These are phyloP conservation scores for Aldabrachelys gigantea DNA, from an alignment of 2,113 vertebrate genomes.

Conservation along the genomic window DNA sequence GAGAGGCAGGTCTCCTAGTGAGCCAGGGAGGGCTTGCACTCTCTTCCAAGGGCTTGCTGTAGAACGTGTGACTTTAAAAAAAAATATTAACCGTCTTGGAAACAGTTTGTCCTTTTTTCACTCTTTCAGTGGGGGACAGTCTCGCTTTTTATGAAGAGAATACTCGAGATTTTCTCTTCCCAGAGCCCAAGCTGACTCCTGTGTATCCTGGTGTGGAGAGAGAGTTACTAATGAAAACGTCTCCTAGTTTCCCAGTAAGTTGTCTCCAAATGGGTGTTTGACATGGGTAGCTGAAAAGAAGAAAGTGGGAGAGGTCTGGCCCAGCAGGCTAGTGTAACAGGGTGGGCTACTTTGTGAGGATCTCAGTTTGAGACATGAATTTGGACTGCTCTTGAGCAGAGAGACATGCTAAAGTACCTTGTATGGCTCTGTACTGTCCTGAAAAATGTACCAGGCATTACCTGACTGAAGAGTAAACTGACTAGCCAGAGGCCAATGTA, in stretches of 20 bases:
- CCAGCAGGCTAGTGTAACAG: background rate
- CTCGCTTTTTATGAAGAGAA: conserved; percentile 82
- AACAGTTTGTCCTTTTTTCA: background rate
- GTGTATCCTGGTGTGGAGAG: conserved; percentile 73
- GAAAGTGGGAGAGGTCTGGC: background rate
- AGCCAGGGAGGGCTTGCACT: background rate
- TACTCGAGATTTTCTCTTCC: conserved; percentile 82
- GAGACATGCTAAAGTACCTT: background rate
- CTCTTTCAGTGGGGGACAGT: conserved; percentile 69
- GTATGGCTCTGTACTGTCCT: background rate
- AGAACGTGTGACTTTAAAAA: background rate
- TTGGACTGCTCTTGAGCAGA: background rate
- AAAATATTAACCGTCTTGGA: background rate
- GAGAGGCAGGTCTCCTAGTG: background rate
- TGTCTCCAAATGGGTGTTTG: background rate
- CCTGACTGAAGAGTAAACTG: background rate
- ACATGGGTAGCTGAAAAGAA: background rate
- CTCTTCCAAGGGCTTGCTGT: background rate
- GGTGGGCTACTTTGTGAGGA: background rate
- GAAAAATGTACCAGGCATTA: background rate
- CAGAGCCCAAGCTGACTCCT: conserved; percentile 80
- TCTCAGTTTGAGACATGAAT: background rate
- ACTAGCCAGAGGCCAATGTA: background rate
- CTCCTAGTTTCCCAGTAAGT: conserved; percentile 79
- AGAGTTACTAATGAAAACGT: conserved; percentile 82